Conservation (phyloP, 1,140 invertebrate genomes). For the Ips nitidus region DNA sequence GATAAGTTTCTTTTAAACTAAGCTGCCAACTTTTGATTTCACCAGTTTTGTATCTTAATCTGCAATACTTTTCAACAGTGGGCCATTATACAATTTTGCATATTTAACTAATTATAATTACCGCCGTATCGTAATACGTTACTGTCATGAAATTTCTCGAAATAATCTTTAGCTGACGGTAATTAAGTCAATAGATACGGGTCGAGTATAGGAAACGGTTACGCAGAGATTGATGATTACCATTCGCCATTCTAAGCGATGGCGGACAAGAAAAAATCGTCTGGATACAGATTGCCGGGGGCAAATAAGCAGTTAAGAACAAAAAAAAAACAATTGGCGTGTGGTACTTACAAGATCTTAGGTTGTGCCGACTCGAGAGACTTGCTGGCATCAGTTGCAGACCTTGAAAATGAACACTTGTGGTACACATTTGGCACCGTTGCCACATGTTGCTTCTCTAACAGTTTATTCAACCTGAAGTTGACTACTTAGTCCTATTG, state of each 20-base stretch:
- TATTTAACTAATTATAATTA: too few relatives aligned
- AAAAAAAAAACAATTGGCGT: slow-evolving; percentile 11
- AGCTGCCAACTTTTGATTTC: background rate
- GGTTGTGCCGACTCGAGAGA: slow-evolving; percentile 16
- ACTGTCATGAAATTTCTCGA: too few relatives aligned
- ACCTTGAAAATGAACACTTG: slow-evolving; percentile 25
- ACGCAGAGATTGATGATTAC: background rate
- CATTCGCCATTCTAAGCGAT: too few relatives aligned
- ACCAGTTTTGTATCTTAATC: background rate
- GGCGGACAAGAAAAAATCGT: slow-evolving; percentile 1
- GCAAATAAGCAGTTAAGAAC: background rate
- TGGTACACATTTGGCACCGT: background rate
- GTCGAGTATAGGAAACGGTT: background rate
- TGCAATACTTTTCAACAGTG: background rate
- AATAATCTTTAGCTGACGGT: background rate
- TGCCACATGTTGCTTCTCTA: slow-evolving; percentile 2
- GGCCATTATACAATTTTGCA: too few relatives aligned
- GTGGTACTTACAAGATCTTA: slow-evolving; percentile 2
- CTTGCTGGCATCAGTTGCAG: slow-evolving; percentile 23
- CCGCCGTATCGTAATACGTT: too few relatives aligned
- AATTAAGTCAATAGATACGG: background rate
- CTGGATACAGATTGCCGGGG: background rate
- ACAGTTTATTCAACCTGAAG: background rate
- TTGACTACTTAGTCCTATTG: background rate
- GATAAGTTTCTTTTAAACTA: background rate